Evolutionary conservation across 2,888 invertebrate species (phyloP), one percentile per base, ranked within the genome.

Genomic region (Euproctis similis): DNA sequence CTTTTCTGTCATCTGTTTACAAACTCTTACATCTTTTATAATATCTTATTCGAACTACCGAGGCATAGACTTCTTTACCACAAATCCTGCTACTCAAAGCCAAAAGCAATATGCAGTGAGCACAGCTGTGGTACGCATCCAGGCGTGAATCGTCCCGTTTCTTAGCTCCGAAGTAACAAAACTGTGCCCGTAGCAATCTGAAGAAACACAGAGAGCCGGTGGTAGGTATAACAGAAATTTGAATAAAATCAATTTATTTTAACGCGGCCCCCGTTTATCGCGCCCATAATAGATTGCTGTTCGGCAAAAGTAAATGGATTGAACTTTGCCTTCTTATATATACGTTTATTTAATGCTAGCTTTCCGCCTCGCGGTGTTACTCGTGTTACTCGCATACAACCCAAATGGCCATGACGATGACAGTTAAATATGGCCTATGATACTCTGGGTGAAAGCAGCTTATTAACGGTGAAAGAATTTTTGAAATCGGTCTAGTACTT

Each of bases 171-270:
- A 42, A 45, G 12, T 21, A 37, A 40, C 55, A 60, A 56, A 53
- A 47, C 56, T 51, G 51, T 49, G 57, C 59, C 56, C 63, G 59
- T 63, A 66, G 71, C 73, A 75, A 73, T 78, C 70, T 74, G 54
- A 64, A 72, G 72, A 71, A 75, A 77, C 76, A 75, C 59, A 67
- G 71, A 61, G 62, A 56, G 63, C 48, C 56, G 41, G 40, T 48
- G 67, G 68, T n/a, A n/a, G n/a, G n/a, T 66, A 69, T 77, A 74
- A 78, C 75, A 76, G 69, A 77, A 80, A 80, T 81, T 78, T 80
- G 75, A 82, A 82, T 81, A 80, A 80, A 82, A 82, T 80, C 80
- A 81, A 82, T 82, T 82, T 78, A 81, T 78, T 77, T 70, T 71
- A 75, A 67, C 74, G 64, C 65, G 57, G 52, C 61, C 44, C 67